Percentiles rank a stretch among this genome's conserved stretches.
Evolutionary conservation across 2,797 vertebrate species (phyloP).

Genomic region (Alauda arvensis): DNA sequence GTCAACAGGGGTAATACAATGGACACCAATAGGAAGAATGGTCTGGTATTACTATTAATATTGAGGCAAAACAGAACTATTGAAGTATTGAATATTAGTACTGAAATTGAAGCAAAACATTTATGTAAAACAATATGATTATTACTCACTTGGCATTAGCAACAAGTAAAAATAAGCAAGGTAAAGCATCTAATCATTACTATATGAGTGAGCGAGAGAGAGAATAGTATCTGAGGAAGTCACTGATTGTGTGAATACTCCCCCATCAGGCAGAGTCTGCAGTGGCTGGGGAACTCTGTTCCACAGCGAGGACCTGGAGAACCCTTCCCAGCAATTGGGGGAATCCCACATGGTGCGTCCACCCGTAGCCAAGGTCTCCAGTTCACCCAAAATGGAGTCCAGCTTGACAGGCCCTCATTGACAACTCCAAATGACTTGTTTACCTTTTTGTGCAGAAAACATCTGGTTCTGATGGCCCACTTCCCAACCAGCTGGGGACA

Average conservation of each 20-base stretch:
- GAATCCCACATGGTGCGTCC: accelerated
- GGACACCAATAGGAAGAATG: not conserved
- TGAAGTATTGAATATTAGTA: too few relatives aligned
- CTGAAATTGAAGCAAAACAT: not conserved
- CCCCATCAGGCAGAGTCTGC: not conserved
- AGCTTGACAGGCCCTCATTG: not conserved
- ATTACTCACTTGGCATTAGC: not conserved
- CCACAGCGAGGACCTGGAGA: not conserved
- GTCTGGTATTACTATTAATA: not conserved
- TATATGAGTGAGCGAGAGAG: not conserved
- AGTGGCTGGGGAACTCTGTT: not conserved
- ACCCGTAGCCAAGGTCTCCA: not conserved
- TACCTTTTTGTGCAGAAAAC: not conserved
- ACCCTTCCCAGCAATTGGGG: accelerated
- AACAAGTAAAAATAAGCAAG: not conserved
- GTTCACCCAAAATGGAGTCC: not conserved
- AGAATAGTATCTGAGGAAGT: not conserved
- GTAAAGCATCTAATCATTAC: not conserved
- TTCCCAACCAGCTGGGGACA: not conserved
- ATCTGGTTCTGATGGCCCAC: not conserved
- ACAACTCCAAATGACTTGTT: not conserved
- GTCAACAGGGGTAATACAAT: not conserved
- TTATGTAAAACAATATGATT: not conserved
- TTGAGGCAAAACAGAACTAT: not conserved
- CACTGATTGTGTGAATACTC: not conserved